A percentile compares a stretch with the other conserved stretches of the same genome.
phyloP scores from a whole-genome alignment of 2,797 vertebrate genomes.

The Poliocrania exsul region DNA sequence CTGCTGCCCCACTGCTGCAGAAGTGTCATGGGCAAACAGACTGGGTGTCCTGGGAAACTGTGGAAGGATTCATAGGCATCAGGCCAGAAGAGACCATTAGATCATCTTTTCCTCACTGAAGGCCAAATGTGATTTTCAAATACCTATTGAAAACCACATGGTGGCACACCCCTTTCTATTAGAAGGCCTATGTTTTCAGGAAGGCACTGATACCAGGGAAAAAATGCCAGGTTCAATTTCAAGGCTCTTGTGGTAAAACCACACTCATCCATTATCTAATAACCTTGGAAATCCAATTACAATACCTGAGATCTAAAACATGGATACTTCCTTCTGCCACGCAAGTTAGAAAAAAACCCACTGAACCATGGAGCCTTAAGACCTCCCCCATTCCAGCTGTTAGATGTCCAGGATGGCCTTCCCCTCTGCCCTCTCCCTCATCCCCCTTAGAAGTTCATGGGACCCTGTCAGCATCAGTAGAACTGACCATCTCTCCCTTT shows the following conservation, averaged over 20 bases:
- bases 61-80: not conserved
- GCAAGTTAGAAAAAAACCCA: not conserved
- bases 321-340: not conserved
- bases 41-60: not conserved
- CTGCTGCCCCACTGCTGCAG: not conserved
- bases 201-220: not conserved
- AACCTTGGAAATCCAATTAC: not conserved
- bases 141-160: not conserved
- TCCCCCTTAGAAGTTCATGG: not conserved
- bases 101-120: constrained; percentile 38
- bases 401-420: not conserved
- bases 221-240: not conserved
- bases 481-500: not conserved
- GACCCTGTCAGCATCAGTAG: not conserved
- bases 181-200: not conserved
- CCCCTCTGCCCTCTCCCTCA: not conserved
- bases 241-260: not conserved
- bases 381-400: not conserved
- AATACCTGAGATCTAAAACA: not conserved
- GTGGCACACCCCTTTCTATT: not conserved
- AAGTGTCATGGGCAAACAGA: not conserved
- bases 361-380: not conserved
- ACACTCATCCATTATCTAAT: not conserved
- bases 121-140: not conserved
- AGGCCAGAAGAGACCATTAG: constrained; percentile 7